These are phyloP conservation scores for Papilio aristodemus DNA, from an alignment of 1,140 invertebrate species.

Conservation along the genomic window DNA sequence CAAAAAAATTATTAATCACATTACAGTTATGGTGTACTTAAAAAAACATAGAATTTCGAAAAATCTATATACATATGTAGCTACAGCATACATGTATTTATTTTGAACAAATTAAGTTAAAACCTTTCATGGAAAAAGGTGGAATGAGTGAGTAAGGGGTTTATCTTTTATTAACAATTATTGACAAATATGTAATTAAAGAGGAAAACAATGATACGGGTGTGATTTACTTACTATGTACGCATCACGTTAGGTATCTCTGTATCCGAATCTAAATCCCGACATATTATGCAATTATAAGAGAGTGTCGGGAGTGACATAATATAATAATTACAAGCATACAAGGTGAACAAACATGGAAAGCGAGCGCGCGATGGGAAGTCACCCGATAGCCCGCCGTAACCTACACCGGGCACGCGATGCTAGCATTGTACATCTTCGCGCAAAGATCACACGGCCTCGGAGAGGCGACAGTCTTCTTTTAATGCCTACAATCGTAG, in stretches of 20 bases:
- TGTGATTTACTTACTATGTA: no score
- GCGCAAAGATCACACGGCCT: constrained; percentile 37
- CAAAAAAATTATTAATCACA: no score
- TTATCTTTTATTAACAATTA: no score
- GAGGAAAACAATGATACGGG: no score
- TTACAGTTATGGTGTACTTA: no score
- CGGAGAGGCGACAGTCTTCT: background rate
- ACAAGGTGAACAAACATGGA: constrained; percentile 47
- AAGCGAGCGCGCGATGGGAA: constrained; percentile 50
- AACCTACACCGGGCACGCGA: constrained; percentile 51
- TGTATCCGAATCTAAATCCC: background rate
- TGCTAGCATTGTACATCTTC: constrained; percentile 56
- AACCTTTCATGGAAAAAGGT: no score
- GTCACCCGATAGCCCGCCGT: constrained; percentile 52
- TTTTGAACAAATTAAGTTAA: no score
- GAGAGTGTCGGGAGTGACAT: constrained; percentile 22
- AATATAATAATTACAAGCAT: constrained; percentile 49
- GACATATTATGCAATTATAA: constrained; percentile 10
- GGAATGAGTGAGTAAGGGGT: no score
- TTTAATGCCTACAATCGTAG: background rate
- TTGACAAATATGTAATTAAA: no score
- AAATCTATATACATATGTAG: no score
- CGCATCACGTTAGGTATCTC: background rate
- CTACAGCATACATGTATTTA: no score
- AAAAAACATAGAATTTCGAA: no score